Evolutionary conservation across 2,113 vertebrate genomes (phyloP).

Genomic region (Connochaetes taurinus): DNA sequence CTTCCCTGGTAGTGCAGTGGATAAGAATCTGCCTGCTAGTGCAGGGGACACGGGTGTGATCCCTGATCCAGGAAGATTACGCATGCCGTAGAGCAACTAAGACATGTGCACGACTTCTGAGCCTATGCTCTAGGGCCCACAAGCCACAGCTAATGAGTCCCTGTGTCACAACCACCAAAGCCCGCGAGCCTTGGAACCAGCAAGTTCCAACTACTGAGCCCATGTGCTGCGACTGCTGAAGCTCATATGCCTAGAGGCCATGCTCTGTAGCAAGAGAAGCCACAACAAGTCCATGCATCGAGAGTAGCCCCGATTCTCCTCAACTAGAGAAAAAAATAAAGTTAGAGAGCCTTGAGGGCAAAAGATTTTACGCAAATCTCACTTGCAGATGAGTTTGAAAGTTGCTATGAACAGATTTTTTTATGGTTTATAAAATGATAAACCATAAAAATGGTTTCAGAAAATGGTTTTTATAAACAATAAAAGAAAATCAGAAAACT

Average conservation of each 20-base stretch:
- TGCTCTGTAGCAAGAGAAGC: not conserved
- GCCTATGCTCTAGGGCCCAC: not conserved
- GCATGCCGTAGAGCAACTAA: not conserved
- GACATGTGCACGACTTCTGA: not conserved
- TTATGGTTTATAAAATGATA: not conserved
- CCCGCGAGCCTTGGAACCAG: not conserved
- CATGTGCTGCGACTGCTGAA: not conserved
- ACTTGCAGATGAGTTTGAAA: not conserved
- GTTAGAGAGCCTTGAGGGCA: not conserved
- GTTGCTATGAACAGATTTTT: not conserved
- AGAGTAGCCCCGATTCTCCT: not conserved
- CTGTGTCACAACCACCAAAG: not conserved
- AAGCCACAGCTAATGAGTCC: not conserved
- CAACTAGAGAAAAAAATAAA: not conserved
- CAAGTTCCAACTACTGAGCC: not conserved
- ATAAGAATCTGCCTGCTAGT: not conserved
- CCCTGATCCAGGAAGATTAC: not conserved
- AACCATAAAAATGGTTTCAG: not conserved
- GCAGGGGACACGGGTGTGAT: not conserved
- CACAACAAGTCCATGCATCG: not conserved
- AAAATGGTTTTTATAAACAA: not conserved
- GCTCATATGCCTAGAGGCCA: not conserved
- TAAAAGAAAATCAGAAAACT: not conserved
- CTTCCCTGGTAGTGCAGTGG: not conserved
- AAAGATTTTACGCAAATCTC: not conserved